Evolutionary conservation across 2,113 vertebrate genomes (phyloP).

Genomic region (Ictalurus furcatus): DNA sequence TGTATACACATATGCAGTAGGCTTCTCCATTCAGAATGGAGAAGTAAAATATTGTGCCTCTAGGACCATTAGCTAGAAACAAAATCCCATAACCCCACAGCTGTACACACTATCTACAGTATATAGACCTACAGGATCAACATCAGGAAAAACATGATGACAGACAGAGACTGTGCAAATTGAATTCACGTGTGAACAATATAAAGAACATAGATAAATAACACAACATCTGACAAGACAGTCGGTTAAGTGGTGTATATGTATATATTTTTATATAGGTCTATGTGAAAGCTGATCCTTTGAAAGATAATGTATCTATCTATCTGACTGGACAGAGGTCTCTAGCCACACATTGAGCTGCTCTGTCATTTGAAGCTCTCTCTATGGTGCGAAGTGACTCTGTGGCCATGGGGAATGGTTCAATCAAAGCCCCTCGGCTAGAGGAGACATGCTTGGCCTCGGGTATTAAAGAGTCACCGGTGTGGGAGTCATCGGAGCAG

Average conservation of each 20-base stretch:
- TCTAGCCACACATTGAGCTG: slow-evolving; percentile 9
- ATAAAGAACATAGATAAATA: not conserved
- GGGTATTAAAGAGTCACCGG: slow-evolving; percentile 52
- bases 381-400: slow-evolving; percentile 69
- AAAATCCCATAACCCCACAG: not conserved
- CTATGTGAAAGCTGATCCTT: not conserved
- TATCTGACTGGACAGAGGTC: slow-evolving; percentile 13
- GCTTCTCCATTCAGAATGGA: not conserved
- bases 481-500: slow-evolving; percentile 61
- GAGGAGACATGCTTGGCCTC: slow-evolving; percentile 69
- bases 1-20: not conserved
- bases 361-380: slow-evolving; percentile 51
- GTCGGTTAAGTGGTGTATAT: not conserved
- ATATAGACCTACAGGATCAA: not conserved
- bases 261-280: not conserved
- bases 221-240: not conserved
- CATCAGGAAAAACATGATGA: not conserved
- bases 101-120: not conserved
- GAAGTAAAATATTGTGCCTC: not conserved
- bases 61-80: not conserved
- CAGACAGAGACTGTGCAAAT: not conserved
- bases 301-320: slow-evolving; percentile 11
- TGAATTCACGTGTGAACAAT: not conserved
- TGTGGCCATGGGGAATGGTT: slow-evolving; percentile 79
- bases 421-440: slow-evolving; percentile 70